Conservation (phyloP, 1,140 invertebrate species). For the Leptopilina clavipes region DNA sequence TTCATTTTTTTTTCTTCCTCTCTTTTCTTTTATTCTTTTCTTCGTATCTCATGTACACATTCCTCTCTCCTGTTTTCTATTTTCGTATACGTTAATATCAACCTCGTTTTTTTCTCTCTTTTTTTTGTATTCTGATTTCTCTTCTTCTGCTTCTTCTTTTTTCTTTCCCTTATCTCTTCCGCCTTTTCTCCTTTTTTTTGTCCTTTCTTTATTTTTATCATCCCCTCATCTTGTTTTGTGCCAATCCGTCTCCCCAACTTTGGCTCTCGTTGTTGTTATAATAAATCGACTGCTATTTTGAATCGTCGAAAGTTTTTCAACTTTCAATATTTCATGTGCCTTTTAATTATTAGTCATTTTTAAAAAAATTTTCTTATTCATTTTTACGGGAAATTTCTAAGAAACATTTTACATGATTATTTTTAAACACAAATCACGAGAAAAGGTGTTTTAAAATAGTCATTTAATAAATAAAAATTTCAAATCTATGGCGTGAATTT, state of each 20-base stretch:
- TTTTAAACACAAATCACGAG: too few species aligned
- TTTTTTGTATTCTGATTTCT: conserved; percentile 45
- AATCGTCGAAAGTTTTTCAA: neutral
- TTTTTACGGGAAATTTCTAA: neutral
- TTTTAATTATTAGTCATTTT: conserved; percentile 3
- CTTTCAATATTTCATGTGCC: neutral
- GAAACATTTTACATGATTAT: too few species aligned
- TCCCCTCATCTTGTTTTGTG: conserved; percentile 5
- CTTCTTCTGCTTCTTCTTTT: conserved; percentile 34
- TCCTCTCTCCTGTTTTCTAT: conserved; percentile 42
- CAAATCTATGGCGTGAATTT: too few species aligned
- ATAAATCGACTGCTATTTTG: conserved; percentile 11
- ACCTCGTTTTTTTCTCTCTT: conserved; percentile 46
- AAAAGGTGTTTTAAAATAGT: too few species aligned
- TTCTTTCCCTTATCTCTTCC: conserved; percentile 34
- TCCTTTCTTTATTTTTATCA: conserved; percentile 32
- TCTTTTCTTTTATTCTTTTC: conserved; percentile 16
- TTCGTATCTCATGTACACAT: conserved; percentile 33
- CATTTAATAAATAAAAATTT: too few species aligned
- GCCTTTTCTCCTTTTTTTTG: conserved; percentile 36
- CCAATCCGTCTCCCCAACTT: conserved; percentile 21
- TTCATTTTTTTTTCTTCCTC: neutral
- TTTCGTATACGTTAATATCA: conserved; percentile 40
- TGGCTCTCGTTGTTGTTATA: neutral
- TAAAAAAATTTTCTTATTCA: neutral